Evolutionary conservation across 2,888 invertebrate species (phyloP).

Genomic region (Ferrisia virgata): DNA sequence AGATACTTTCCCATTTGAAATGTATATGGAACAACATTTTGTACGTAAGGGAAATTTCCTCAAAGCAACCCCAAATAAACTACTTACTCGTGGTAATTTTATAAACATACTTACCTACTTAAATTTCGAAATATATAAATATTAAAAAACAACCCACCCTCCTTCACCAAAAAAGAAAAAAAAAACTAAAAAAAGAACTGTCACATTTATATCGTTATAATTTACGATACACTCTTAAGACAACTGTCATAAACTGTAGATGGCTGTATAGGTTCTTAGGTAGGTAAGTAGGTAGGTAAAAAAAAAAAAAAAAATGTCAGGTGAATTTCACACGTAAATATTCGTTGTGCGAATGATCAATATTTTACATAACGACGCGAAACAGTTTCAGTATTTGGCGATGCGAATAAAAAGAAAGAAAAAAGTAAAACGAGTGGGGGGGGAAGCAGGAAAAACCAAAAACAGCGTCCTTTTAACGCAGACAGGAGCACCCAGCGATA

Average conservation of each 20-base stretch:
- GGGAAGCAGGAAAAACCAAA: no score
- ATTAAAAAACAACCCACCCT: no score
- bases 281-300: neutral
- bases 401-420: neutral
- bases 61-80: neutral
- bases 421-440: no score
- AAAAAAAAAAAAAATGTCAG: neutral
- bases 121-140: neutral
- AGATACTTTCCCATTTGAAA: neutral
- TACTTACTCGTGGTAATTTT: neutral
- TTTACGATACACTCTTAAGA: neutral
- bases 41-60: neutral
- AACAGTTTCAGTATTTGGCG: neutral
- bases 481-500: neutral
- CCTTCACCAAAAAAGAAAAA: no score
- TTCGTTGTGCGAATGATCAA: neutral
- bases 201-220: neutral
- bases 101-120: neutral
- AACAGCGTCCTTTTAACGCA: neutral
- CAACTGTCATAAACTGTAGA: conserved; percentile 6
- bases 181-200: neutral
- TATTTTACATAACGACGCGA: neutral
- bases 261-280: no score
- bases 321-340: neutral
- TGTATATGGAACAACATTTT: no score